A percentile compares a stretch with the other conserved stretches of the same genome.
These are phyloP conservation scores for Narcine bancroftii DNA, from an alignment of 2,113 vertebrate genomes.

Conservation along the genomic window DNA sequence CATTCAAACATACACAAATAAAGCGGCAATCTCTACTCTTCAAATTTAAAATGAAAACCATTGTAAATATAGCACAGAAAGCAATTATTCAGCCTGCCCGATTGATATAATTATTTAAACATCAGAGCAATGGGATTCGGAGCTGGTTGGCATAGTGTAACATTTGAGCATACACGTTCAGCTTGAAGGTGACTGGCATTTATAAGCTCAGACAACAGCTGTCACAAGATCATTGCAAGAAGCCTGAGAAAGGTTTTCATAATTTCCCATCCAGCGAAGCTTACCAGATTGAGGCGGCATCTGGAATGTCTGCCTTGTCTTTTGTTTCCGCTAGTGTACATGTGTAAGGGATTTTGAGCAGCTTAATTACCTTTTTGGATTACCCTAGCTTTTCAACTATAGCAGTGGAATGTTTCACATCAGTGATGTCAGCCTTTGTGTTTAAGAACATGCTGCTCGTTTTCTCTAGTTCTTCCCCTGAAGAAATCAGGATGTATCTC, in stretches of 20 bases:
- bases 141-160: constrained; percentile 9
- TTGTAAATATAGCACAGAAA: background rate
- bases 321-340: background rate
- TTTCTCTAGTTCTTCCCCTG: background rate
- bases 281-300: constrained; percentile 26
- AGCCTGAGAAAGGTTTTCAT: constrained; percentile 12
- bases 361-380: constrained; percentile 17
- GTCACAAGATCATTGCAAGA: background rate
- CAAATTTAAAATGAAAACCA: background rate
- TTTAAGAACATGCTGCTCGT: background rate
- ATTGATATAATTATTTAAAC: constrained; percentile 30
- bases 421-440: constrained; percentile 5
- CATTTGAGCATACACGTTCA: background rate
- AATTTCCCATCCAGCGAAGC: constrained; percentile 15
- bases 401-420: background rate
- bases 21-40: background rate
- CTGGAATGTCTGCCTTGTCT: background rate
- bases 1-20: background rate
- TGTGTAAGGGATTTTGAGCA: constrained; percentile 15
- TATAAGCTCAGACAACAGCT: background rate
- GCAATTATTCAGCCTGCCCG: background rate
- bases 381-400: background rate
- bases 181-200: constrained; percentile 8
- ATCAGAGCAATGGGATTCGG: constrained; percentile 25
- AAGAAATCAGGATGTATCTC: background rate